Percentiles rank a stretch among this genome's conserved stretches.
phyloP scores from a whole-genome alignment of 2,113 vertebrate genomes.

The Gymnogyps californianus region DNA sequence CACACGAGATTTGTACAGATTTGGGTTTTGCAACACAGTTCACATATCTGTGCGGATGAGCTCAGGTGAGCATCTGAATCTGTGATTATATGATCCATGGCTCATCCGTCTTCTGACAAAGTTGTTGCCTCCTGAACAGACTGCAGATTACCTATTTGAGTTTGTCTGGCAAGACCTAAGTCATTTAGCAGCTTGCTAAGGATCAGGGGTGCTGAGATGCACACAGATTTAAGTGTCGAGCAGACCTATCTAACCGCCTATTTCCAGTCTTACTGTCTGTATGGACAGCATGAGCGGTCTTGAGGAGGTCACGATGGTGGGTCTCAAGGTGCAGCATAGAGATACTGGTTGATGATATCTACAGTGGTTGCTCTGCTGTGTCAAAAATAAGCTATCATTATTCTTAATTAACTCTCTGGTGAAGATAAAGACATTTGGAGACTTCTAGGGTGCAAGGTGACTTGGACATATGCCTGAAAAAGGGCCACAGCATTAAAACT shows the following conservation, averaged over 20 bases:
- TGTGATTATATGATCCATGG: not conserved
- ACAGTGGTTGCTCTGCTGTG: not conserved
- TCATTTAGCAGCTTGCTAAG: not conserved
- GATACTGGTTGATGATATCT: not conserved
- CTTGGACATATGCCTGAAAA: not conserved
- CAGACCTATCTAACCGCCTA: not conserved
- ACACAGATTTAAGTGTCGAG: not conserved
- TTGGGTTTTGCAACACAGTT: not conserved
- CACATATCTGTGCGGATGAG: not conserved
- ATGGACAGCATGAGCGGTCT: not conserved
- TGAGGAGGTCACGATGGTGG: fast-evolving
- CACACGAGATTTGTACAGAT: not conserved
- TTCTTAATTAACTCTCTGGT: not conserved
- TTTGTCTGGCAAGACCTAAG: not conserved
- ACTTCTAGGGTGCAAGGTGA: not conserved
- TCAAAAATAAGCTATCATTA: not conserved
- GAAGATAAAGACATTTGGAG: not conserved
- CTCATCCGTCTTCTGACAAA: not conserved
- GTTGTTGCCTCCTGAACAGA: not conserved
- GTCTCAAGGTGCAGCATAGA: not conserved
- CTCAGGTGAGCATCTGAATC: not conserved
- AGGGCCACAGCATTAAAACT: not conserved
- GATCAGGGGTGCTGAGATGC: not conserved
- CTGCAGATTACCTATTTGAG: not conserved
- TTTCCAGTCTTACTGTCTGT: not conserved